Evolutionary conservation across 2,888 invertebrate species (phyloP).

Genomic region (Lamellibrachia columna): DNA sequence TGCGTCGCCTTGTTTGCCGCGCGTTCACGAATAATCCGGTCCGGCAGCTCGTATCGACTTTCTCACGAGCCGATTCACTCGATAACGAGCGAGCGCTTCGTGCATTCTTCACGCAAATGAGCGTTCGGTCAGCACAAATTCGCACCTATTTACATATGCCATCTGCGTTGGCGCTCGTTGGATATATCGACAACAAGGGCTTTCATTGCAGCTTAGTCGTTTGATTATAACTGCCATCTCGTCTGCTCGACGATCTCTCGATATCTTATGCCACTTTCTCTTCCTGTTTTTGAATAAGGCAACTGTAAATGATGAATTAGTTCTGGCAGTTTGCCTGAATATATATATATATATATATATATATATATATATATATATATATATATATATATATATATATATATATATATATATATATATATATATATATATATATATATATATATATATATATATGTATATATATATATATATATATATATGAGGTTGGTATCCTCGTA

Average conservation of each 20-base stretch:
- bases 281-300: neutral
- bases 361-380: neutral
- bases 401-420: neutral
- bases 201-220: neutral
- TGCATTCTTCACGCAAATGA: neutral
- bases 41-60: constrained; percentile 6
- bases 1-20: neutral
- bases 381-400: neutral
- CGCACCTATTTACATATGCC: constrained; percentile 5
- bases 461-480: no score
- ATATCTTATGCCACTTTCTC: neutral
- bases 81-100: neutral
- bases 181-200: neutral
- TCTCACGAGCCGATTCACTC: neutral
- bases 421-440: neutral
- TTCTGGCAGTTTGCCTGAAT: constrained; percentile 2
- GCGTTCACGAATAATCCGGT: neutral
- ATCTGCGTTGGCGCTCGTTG: neutral
- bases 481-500: no score
- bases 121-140: neutral
- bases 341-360: neutral
- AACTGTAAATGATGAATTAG: neutral
- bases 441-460: neutral
- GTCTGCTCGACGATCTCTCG: neutral
- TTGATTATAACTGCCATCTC: neutral